Percentiles rank a stretch among this genome's conserved stretches.
Evolutionary conservation across 2,797 vertebrate genomes (phyloP).

Genomic region (Chaunax sp.): DNA sequence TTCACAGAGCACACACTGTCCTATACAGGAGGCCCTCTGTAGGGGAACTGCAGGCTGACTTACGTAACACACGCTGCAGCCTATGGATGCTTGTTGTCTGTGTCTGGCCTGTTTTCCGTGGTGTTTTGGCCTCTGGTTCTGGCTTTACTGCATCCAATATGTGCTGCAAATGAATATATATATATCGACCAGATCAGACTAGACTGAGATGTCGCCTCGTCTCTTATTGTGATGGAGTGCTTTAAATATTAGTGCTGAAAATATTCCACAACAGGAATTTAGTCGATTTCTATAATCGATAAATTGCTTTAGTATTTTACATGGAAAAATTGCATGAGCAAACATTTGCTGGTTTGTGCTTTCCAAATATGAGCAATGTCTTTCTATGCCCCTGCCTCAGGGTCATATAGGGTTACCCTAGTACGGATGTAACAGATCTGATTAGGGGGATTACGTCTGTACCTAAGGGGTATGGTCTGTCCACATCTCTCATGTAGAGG

Average conservation of each 20-base stretch:
- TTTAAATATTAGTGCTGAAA: no score
- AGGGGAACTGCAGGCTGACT: constrained; percentile 51
- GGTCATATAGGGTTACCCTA: no score
- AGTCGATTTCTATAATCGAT: background rate
- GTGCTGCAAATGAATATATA: background rate
- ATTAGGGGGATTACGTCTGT: no score
- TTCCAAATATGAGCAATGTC: no score
- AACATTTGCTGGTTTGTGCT: no score
- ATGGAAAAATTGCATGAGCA: no score
- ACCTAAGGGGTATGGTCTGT: no score
- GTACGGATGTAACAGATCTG: no score
- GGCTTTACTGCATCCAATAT: constrained; percentile 2
- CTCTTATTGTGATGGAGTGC: background rate
- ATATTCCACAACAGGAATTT: no score
- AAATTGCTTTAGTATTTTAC: no score
- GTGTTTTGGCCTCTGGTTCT: constrained; percentile 10
- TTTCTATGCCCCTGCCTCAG: background rate
- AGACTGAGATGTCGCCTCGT: background rate
- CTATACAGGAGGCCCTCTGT: constrained; percentile 56
- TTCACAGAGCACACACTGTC: constrained; percentile 63
- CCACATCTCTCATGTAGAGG: no score
- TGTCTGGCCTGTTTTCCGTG: constrained; percentile 29
- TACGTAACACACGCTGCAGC: constrained; percentile 56
- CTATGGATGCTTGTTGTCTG: constrained; percentile 56
- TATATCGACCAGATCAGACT: background rate